Conservation (phyloP, 2,113 vertebrate species). For the Tapirus terrestris region DNA sequence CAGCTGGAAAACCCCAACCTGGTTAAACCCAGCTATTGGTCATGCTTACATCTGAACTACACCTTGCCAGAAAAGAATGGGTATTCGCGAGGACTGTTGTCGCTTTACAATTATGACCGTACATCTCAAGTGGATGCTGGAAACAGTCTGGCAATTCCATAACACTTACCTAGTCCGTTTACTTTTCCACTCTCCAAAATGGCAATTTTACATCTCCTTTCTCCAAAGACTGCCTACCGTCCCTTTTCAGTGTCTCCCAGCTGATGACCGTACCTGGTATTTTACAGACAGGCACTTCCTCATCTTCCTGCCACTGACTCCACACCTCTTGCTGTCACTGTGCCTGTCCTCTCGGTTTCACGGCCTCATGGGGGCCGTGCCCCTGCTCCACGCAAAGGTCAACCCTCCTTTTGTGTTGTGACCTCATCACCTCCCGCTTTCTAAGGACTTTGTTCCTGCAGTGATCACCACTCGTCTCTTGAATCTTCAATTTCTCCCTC, state of each 20-base stretch:
- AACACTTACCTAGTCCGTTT: neutral
- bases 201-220: neutral
- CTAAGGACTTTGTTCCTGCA: neutral
- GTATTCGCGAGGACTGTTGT: neutral
- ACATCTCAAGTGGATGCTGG: neutral
- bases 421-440: neutral
- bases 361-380: fast-evolving
- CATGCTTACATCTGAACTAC: neutral
- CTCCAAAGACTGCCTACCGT: neutral
- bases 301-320: neutral
- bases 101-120: neutral
- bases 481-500: neutral
- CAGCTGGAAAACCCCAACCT: neutral
- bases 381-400: neutral
- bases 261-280: neutral
- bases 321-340: neutral
- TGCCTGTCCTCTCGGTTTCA: too few species aligned
- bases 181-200: neutral
- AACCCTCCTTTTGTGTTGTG: too few species aligned
- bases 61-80: neutral
- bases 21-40: neutral
- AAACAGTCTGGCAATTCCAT: neutral
- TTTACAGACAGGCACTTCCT: neutral
- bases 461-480: neutral
- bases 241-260: neutral